Conservation (phyloP, 2,888 invertebrate species). For the Bursaphelenchus okinawaensis region DNA sequence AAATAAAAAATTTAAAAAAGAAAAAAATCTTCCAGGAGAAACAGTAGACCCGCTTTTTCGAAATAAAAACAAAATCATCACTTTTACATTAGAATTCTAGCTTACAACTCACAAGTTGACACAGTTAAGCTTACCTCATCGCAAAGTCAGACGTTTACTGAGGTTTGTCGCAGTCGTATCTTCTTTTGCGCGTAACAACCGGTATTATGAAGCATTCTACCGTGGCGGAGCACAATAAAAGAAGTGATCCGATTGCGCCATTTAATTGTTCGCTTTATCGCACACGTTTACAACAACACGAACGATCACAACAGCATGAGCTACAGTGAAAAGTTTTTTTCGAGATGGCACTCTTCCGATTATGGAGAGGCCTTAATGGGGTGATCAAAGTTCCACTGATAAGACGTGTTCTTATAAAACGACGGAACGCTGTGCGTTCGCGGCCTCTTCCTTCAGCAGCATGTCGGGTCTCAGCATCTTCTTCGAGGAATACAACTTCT, state of each 20-base stretch:
- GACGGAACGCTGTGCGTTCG: too few species aligned
- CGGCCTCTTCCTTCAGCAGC: neutral
- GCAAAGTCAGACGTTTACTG: neutral
- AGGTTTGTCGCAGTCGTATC: neutral
- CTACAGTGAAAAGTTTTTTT: neutral
- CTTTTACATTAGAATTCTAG: too few species aligned
- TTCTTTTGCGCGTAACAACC: neutral
- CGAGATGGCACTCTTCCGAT: neutral
- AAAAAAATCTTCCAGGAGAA: too few species aligned
- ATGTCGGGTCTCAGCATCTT: constrained; percentile 20
- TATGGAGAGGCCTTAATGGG: neutral
- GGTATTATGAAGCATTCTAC: neutral
- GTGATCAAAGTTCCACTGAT: neutral
- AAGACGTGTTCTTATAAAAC: neutral
- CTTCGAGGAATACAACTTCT: constrained; percentile 42
- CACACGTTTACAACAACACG: neutral
- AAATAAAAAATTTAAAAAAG: too few species aligned
- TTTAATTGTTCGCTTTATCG: neutral
- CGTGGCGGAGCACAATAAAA: neutral
- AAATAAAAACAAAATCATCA: too few species aligned
- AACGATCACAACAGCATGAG: neutral
- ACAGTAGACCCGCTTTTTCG: too few species aligned
- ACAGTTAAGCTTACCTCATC: too few species aligned
- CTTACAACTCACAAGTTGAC: too few species aligned
- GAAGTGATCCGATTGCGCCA: neutral